Base-by-base conservation (phyloP, 2,888 invertebrate species). In the Anticlea derivata region DNA sequence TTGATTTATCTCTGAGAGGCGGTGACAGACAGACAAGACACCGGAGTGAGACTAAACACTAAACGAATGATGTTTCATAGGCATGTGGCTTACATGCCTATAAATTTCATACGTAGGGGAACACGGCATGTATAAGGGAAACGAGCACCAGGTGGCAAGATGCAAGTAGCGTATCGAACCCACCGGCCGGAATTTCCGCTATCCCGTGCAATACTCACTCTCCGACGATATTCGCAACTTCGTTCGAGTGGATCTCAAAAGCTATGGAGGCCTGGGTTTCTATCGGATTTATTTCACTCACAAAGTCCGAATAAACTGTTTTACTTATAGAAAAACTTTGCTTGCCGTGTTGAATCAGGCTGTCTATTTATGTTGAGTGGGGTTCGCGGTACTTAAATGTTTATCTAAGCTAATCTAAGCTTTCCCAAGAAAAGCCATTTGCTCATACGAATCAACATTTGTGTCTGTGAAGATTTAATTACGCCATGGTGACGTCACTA, bases 191-290 rank as follows among this genome's bases (percentile, higher is more conserved):
- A 30, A 55, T 58, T 48, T 61, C 59, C 57, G 54, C 35, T 35
- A 48, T 47, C 33, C 44, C 29, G 38, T 44, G 46, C 37, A 37
- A 37, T 31, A 24, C 50, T 27, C 40, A 41, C 60, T 57, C 57
- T 55, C 59, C 50, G 44, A 52, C 55, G 46, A 55, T 55, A 59
- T 57, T 52, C 50, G 46, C 41, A 57, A 48, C 55, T 55, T 31
- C 29, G 50, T 49, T 54, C 35, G 56, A 55, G 52, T 54, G 50
- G 46, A 50, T 52, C 48, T 55, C 49, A 44, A 53, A 46, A 56
- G 55, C 46, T 34, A 34, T 48, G 23, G 43, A 60, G 37, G 30
- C 27, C 20, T 35, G 52, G 46, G 43, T 11, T 56, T 54, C 47
- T 23, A 38, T 53, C 20, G 40, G 50, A 50, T 54, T 57, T 59